phyloP scores from a whole-genome alignment of 2,113 vertebrate genomes.

The Ptyas mucosa region DNA sequence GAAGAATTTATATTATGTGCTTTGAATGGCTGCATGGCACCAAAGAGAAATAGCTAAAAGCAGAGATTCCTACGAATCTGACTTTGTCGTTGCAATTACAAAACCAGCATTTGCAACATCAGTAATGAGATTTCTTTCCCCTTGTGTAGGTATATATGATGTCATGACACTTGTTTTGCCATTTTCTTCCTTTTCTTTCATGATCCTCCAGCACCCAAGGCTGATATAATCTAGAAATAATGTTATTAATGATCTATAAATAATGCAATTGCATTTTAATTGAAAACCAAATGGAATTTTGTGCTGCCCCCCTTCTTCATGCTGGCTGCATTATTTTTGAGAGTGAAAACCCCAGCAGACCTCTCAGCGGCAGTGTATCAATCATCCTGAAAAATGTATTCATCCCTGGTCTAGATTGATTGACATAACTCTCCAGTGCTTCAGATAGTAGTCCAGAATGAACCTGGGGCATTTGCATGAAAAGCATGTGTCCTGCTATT shows the following conservation, averaged over 20 bases:
- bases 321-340: neutral
- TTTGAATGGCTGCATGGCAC: neutral
- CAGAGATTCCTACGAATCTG: neutral
- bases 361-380: neutral
- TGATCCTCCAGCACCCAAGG: neutral
- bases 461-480: neutral
- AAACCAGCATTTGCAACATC: neutral
- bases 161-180: neutral
- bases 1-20: neutral
- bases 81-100: neutral
- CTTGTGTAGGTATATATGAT: neutral
- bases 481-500: neutral
- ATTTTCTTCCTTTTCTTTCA: neutral
- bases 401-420: neutral
- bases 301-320: neutral
- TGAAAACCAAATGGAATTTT: neutral
- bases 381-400: neutral
- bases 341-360: neutral
- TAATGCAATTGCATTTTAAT: neutral
- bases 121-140: neutral
- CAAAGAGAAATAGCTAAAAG: neutral
- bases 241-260: neutral
- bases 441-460: neutral
- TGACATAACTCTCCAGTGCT: neutral
- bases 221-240: neutral